A percentile compares a stretch with the other conserved stretches of the same genome.
phyloP scores from a whole-genome alignment of 2,113 vertebrate species.

The Lepus americanus region DNA sequence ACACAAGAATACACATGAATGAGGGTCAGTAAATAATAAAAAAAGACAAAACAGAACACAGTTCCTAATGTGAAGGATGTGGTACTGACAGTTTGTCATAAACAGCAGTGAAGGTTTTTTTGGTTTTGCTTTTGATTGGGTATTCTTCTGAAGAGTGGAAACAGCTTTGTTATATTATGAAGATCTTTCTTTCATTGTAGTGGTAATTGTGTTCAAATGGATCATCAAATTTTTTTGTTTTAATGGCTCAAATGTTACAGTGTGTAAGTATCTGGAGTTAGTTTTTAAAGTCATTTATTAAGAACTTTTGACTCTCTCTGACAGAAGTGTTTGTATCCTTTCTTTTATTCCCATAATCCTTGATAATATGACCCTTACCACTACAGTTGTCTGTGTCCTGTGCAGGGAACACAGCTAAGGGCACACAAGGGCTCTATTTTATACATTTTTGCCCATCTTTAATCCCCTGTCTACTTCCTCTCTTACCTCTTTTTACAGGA shows the following conservation, averaged over 20 bases:
- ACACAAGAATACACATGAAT: background rate
- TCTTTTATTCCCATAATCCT: background rate
- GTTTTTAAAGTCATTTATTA: slow-evolving; percentile 36
- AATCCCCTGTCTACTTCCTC: background rate
- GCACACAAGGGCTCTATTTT: background rate
- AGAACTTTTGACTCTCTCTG: background rate
- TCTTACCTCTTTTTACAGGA: background rate
- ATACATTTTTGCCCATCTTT: background rate
- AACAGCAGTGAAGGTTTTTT: background rate
- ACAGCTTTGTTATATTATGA: slow-evolving; percentile 55
- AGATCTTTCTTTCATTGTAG: slow-evolving; percentile 40
- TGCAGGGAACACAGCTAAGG: background rate
- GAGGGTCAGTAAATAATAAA: background rate
- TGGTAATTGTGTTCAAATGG: slow-evolving; percentile 50
- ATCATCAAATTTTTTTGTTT: slow-evolving; percentile 51
- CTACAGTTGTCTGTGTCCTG: background rate
- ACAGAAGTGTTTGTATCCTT: background rate
- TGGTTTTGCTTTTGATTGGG: slow-evolving; percentile 53
- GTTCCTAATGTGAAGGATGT: background rate
- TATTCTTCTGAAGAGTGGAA: slow-evolving; percentile 52
- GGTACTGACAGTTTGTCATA: slow-evolving; percentile 53
- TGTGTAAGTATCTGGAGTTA: background rate
- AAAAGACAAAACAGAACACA: background rate
- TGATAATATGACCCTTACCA: background rate
- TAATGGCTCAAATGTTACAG: slow-evolving; percentile 32